A percentile compares a stretch with the other conserved stretches of the same genome.
phyloP scores from a whole-genome alignment of 2,888 invertebrate species.

The Bellardia bayeri region DNA sequence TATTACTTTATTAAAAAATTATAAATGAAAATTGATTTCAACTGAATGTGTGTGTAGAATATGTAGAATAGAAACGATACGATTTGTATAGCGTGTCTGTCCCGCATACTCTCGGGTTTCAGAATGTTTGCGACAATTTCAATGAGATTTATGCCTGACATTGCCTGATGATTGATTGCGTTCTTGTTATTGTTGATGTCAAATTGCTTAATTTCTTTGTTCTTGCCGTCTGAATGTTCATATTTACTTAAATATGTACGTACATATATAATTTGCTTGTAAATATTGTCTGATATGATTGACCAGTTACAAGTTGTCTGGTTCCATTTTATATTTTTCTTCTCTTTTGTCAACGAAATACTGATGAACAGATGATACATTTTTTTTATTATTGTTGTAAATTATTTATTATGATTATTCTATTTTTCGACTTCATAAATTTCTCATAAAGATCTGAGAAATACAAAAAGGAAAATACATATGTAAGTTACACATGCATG shows the following conservation, averaged over 20 bases:
- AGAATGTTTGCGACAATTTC: neutral
- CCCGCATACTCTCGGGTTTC: neutral
- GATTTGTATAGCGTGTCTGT: neutral
- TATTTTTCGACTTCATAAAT: constrained; percentile 5
- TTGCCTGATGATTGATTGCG: neutral
- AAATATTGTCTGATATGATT: constrained; percentile 11
- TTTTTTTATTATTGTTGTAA: neutral
- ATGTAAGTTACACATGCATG: too few relatives aligned
- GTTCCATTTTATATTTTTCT: neutral
- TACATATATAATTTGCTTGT: neutral
- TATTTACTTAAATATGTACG: neutral
- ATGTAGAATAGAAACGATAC: neutral
- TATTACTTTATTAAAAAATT: constrained; percentile 21
- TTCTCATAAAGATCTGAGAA: neutral
- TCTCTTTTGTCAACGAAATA: neutral
- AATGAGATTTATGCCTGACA: constrained; percentile 6
- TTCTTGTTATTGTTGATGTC: constrained; percentile 4
- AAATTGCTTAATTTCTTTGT: neutral
- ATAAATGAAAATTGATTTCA: constrained; percentile 27
- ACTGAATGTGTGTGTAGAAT: neutral
- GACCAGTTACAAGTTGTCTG: constrained; percentile 12
- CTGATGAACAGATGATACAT: neutral
- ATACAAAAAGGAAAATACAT: neutral
- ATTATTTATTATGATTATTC: neutral
- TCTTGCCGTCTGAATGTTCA: neutral